These are phyloP conservation scores for Syngnathoides biaculeatus DNA, from an alignment of 2,113 vertebrate genomes.

Conservation along the genomic window DNA sequence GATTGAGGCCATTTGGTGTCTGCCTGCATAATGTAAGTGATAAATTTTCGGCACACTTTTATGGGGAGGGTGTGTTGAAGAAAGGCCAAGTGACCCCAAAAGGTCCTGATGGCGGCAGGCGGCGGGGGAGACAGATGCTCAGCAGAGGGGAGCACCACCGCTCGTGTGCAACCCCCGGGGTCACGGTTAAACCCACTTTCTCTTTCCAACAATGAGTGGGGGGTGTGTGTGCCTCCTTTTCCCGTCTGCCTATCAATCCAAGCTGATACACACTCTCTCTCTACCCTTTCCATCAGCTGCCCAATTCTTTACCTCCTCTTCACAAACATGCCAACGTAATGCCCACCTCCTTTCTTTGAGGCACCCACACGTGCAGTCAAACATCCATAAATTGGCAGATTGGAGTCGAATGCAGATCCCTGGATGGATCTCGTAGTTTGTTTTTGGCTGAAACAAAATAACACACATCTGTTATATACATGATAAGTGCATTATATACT, in stretches of 20 bases:
- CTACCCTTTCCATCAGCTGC: slow-evolving; percentile 7
- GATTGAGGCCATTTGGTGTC: background rate
- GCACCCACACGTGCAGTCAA: slow-evolving; percentile 14
- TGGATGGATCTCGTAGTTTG: background rate
- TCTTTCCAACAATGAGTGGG: slow-evolving; percentile 48
- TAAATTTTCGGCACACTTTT: slow-evolving; percentile 64
- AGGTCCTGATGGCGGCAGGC: slow-evolving; percentile 57
- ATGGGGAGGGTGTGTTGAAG: slow-evolving; percentile 2
- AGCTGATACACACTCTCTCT: slow-evolving; percentile 10
- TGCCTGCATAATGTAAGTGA: slow-evolving; percentile 48
- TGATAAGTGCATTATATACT: no score
- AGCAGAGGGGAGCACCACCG: slow-evolving; percentile 27
- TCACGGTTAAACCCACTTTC: slow-evolving; percentile 58
- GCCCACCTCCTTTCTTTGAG: background rate
- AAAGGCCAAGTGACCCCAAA: slow-evolving; percentile 50
- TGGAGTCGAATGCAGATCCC: slow-evolving; percentile 5
- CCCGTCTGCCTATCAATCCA: slow-evolving; percentile 32
- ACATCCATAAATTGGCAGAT: slow-evolving; percentile 8
- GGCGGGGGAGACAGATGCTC: slow-evolving; percentile 72
- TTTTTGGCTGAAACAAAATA: background rate
- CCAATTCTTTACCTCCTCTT: slow-evolving; percentile 2
- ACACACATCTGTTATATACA: background rate
- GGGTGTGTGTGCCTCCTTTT: slow-evolving; percentile 29
- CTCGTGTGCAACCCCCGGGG: slow-evolving; percentile 42
- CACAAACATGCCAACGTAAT: slow-evolving; percentile 7